Percentiles rank a stretch among this genome's conserved stretches.
These are phyloP conservation scores for Clarias fuscus DNA, from an alignment of 2,797 vertebrate genomes.

Conservation along the genomic window DNA sequence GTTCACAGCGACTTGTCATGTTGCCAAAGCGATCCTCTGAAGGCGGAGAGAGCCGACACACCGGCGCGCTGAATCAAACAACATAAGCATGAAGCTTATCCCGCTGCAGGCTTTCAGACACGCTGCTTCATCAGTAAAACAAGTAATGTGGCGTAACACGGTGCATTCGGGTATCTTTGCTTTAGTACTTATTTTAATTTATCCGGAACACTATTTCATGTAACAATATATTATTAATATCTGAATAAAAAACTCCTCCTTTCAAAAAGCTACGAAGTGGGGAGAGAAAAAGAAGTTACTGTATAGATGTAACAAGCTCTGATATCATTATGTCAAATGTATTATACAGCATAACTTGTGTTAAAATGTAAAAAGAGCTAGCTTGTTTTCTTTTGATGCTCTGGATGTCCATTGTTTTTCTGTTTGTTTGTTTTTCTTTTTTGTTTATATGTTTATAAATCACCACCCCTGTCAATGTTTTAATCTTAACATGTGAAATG, in stretches of 20 bases:
- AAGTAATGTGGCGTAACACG: no score
- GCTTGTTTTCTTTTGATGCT: neutral
- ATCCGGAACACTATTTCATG: neutral
- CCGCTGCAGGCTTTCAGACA: slow-evolving; percentile 1
- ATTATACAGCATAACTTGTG: neutral
- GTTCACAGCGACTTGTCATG: slow-evolving; percentile 41
- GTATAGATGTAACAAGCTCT: neutral
- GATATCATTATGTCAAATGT: neutral
- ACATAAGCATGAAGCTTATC: slow-evolving; percentile 1
- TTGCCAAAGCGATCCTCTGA: slow-evolving; percentile 40
- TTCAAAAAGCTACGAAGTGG: neutral
- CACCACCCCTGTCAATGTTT: neutral
- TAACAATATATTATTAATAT: neutral
- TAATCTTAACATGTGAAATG: neutral
- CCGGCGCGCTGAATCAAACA: slow-evolving; percentile 20
- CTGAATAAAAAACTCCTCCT: neutral
- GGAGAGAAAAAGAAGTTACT: no score
- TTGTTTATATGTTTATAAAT: no score
- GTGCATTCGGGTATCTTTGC: no score
- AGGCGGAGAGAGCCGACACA: slow-evolving; percentile 31
- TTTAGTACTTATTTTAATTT: neutral
- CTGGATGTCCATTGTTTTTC: neutral
- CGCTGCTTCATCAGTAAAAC: neutral
- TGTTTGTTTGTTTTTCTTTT: neutral
- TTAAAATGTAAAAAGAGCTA: neutral